Conservation (phyloP, 2,797 vertebrate species). For the Gorsachius magnificus region DNA sequence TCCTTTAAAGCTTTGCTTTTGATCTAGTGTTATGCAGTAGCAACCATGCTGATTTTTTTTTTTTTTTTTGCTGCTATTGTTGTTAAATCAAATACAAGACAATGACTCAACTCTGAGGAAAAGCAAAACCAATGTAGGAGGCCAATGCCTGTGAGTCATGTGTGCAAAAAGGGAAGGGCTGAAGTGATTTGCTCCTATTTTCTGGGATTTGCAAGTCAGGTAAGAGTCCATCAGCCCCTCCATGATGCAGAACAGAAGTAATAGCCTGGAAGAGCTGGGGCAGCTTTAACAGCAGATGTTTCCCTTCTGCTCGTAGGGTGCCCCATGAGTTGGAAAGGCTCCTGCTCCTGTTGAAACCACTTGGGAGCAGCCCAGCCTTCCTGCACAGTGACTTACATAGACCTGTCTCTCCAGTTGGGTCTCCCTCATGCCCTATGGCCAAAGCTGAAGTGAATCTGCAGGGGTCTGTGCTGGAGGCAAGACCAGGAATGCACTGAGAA, state of each 20-base stretch:
- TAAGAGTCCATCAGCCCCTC: not conserved
- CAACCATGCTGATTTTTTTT: not conserved
- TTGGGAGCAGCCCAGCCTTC: not conserved
- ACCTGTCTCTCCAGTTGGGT: not conserved
- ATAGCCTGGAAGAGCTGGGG: not conserved
- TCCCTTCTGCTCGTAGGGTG: not conserved
- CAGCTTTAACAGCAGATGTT: not conserved
- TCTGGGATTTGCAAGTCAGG: not conserved
- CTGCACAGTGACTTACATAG: not conserved
- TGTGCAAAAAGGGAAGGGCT: not conserved
- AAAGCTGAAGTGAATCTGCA: not conserved
- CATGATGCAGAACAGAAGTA: not conserved
- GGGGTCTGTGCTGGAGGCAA: not conserved
- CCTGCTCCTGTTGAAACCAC: not conserved
- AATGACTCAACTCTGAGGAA: constrained; percentile 53
- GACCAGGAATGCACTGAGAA: not conserved
- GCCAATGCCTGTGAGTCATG: constrained; percentile 51
- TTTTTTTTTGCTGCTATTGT: not conserved
- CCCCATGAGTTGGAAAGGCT: not conserved
- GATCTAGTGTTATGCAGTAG: not conserved
- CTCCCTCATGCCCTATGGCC: not conserved
- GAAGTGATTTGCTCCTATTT: not conserved
- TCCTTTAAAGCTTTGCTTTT: constrained; percentile 31
- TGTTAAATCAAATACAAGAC: constrained; percentile 49
- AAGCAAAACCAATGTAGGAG: constrained; percentile 55